Evolutionary conservation across 2,113 vertebrate species (phyloP), one percentile per base, ranked within the genome.

Genomic region (Microcebus lehilahytsara): DNA sequence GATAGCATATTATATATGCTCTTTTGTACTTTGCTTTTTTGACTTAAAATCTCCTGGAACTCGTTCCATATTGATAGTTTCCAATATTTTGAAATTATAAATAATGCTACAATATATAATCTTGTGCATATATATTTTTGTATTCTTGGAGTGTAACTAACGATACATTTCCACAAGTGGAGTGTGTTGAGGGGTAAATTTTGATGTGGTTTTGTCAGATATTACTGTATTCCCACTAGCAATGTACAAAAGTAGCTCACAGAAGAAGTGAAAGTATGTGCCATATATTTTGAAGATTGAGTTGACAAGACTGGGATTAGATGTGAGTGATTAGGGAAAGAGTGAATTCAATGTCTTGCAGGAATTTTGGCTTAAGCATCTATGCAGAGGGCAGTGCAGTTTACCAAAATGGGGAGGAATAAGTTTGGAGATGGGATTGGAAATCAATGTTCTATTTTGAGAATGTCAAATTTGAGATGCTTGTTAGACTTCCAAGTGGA

Each of bases 1-100:
- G 34, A 14, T 72, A 85, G 5, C 62, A 40, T 85, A 69, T 60
- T 56, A 56, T 64, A 53, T 78, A 49, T 40, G 13, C 51, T 85
- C 30, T 89, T 96, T 89, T 84, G 53, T 30, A 75, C n/a, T 81
- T 89, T 71, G 72, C 62, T 85, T 85, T 87, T 67, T 81, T 74
- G 32, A 67, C 2, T 72, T 89, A 85, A 12, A 67, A 9, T 74
- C 58, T 85, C 42, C 22, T 49, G 9, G 74, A 85, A 92, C 74
- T 79, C 46, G 46, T 85, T 80, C 80, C 34, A 80, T n/a, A 7
- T 85, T 74, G 32, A 79, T 42, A 53, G 53, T 6, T 94, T 89
- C 53, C 53, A 56, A 56, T 56, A 56, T 56, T 56, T 56, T 56
- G 53, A 56, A 56, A 56, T 56, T 56, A 94, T 32, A 84, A 58